A percentile compares a stretch with the other conserved stretches of the same genome.
Conservation (phyloP, 2,113 vertebrate species). For the Bos taurus region ARS-UCD2.0 NC_037331.1:99474001-99474500, state of each 20-base stretch:
- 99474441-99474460: background rate
- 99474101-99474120: background rate
- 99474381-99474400: background rate
- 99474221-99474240: background rate
- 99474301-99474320: background rate
- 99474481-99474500: background rate
- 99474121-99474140: background rate
- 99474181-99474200: background rate
- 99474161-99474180: background rate
- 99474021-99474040: background rate
- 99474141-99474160: constrained; percentile 16
- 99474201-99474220: background rate
- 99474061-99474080: background rate
- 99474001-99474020: background rate
- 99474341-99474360: background rate
- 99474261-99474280: background rate
- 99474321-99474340: background rate
- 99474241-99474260: background rate
- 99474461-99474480: background rate
- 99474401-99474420: background rate
- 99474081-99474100: background rate
- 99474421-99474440: background rate
- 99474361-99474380: background rate
- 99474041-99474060: background rate
- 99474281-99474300: background rate